Conservation (phyloP, 2,113 vertebrate species). For the Ceyx margarethae region DNA sequence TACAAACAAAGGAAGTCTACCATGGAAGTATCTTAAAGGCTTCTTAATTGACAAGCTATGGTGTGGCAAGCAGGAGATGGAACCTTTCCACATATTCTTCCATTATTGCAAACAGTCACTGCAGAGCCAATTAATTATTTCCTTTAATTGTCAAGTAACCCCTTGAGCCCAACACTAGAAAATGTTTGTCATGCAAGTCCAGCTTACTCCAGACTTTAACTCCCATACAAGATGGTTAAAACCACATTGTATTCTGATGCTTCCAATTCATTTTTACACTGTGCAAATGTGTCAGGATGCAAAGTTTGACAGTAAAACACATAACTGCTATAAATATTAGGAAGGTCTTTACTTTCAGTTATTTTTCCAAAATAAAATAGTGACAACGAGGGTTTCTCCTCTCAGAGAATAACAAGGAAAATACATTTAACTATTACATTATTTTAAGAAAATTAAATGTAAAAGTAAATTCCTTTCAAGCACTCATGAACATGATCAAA, state of each 20-base stretch:
- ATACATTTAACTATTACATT: background rate
- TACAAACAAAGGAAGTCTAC: background rate
- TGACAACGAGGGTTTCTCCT: background rate
- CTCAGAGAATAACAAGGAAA: background rate
- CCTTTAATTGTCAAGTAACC: background rate
- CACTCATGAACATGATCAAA: background rate
- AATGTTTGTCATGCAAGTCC: background rate
- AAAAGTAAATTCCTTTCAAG: background rate
- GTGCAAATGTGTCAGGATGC: background rate
- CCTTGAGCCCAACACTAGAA: background rate
- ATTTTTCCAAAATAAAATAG: slow-evolving; percentile 12
- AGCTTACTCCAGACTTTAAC: background rate
- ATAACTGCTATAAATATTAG: background rate
- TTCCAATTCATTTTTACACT: background rate
- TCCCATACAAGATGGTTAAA: background rate
- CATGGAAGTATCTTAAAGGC: background rate
- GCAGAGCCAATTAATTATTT: background rate
- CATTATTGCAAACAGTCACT: background rate
- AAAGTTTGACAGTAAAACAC: background rate
- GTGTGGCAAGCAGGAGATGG: background rate
- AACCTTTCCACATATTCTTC: background rate
- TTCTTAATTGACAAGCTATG: background rate
- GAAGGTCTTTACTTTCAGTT: background rate
- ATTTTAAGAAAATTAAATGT: background rate
- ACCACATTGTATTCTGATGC: background rate